A percentile compares a stretch with the other conserved stretches of the same genome.
Conservation (phyloP, 1,140 invertebrate species). For the Ericerus pela region DNA sequence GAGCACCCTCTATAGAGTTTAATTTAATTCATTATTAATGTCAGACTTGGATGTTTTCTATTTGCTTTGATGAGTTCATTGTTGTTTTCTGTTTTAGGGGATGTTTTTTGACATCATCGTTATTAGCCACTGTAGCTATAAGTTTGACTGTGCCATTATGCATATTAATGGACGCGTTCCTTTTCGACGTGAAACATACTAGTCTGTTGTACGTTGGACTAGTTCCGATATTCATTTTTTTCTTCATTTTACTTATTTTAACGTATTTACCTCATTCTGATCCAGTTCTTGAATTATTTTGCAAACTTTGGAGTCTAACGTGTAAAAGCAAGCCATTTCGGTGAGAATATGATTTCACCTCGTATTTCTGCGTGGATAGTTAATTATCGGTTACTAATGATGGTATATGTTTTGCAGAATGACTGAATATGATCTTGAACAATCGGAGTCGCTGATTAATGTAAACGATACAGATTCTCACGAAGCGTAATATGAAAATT, state of each 20-base stretch:
- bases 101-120: slow-evolving; percentile 73
- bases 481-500: slow-evolving; percentile 22
- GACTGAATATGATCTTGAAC: slow-evolving; percentile 22
- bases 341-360: not conserved
- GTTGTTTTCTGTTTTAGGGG: slow-evolving; percentile 42
- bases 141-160: slow-evolving; percentile 72
- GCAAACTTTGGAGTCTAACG: not conserved
- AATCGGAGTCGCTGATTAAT: slow-evolving; percentile 22
- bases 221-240: slow-evolving; percentile 60
- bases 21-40: no score
- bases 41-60: no score
- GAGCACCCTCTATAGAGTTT: no score
- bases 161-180: slow-evolving; percentile 61
- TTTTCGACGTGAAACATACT: slow-evolving; percentile 58
- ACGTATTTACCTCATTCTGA: slow-evolving; percentile 76
- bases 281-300: slow-evolving; percentile 33
- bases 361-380: not conserved
- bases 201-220: slow-evolving; percentile 64
- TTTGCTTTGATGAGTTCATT: slow-evolving; percentile 13
- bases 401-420: slow-evolving; percentile 20
- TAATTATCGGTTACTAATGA: not conserved
- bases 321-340: not conserved
- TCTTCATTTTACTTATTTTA: slow-evolving; percentile 55
- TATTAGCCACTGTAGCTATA: slow-evolving; percentile 67
- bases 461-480: slow-evolving; percentile 21